A percentile compares a stretch with the other conserved stretches of the same genome.
Conservation (phyloP, 2,888 invertebrate genomes). For the Acanthacorydalis orientalis region DNA sequence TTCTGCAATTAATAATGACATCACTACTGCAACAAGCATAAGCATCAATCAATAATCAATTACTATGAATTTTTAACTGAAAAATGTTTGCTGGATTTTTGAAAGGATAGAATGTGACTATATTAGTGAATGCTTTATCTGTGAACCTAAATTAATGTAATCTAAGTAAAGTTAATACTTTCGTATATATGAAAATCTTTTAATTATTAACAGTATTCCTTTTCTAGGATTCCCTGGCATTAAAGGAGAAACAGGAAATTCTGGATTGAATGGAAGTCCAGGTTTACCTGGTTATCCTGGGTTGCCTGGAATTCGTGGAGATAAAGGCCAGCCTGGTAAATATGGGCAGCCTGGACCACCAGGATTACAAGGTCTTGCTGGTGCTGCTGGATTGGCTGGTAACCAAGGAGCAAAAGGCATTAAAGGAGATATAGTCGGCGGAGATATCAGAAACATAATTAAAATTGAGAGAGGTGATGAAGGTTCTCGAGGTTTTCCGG, state of each 20-base stretch:
- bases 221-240: conserved; percentile 26
- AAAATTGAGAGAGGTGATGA: conserved; percentile 15
- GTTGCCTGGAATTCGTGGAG: conserved; percentile 32
- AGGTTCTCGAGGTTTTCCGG: conserved; percentile 24
- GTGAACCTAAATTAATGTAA: not conserved
- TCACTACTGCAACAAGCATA: no score
- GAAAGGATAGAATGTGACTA: no score
- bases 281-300: conserved; percentile 42
- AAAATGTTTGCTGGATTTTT: no score
- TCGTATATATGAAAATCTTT: not conserved
- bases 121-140: not conserved
- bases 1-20: no score
- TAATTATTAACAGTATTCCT: no score
- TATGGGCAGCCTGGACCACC: conserved; percentile 22
- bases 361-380: conserved; percentile 20
- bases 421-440: conserved; percentile 20
- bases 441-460: conserved; percentile 12
- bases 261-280: conserved; percentile 30
- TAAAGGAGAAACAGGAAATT: conserved; percentile 32
- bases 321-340: conserved; percentile 29
- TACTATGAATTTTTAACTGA: no score
- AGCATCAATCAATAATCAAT: no score
- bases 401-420: conserved; percentile 28
- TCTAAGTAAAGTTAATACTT: not conserved
- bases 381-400: conserved; percentile 22